Evolutionary conservation across 1,140 invertebrate genomes (phyloP).

Genomic region (Bemisia tabaci): DNA sequence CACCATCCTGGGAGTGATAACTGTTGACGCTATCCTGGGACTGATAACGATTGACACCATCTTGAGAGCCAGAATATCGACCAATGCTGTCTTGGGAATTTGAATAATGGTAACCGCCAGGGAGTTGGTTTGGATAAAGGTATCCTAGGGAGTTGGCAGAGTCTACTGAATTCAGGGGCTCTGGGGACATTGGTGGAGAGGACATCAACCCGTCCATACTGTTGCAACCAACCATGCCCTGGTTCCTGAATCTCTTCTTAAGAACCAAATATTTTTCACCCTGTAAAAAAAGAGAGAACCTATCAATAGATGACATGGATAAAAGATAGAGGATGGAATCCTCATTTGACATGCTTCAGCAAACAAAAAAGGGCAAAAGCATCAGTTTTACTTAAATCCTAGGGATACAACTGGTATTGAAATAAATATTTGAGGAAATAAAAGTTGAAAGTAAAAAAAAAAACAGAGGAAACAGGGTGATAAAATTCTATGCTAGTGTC

Average conservation of each 20-base stretch:
- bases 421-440: too few relatives aligned
- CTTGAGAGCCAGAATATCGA: constrained; percentile 5
- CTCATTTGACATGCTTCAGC: too few relatives aligned
- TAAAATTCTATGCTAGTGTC: too few relatives aligned
- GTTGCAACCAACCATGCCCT: constrained; percentile 32
- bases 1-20: too few relatives aligned
- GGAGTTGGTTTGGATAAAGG: neutral
- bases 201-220: constrained; percentile 14
- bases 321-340: constrained; percentile 5
- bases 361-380: too few relatives aligned
- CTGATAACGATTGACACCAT: neutral
- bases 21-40: too few relatives aligned
- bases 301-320: constrained; percentile 1
- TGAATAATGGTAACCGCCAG: neutral
- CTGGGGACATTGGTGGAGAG: constrained; percentile 11
- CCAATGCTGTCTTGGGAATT: neutral
- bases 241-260: constrained; percentile 53
- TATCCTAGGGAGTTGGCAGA: neutral
- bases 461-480: too few relatives aligned
- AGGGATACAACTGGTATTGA: too few relatives aligned
- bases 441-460: too few relatives aligned
- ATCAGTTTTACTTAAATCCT: too few relatives aligned
- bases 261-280: constrained; percentile 73
- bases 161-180: constrained; percentile 4
- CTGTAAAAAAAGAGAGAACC: constrained; percentile 25